A percentile compares a stretch with the other conserved stretches of the same genome.
Evolutionary conservation across 2,113 vertebrate species (phyloP).

Genomic region (Siphamia tubifer): DNA sequence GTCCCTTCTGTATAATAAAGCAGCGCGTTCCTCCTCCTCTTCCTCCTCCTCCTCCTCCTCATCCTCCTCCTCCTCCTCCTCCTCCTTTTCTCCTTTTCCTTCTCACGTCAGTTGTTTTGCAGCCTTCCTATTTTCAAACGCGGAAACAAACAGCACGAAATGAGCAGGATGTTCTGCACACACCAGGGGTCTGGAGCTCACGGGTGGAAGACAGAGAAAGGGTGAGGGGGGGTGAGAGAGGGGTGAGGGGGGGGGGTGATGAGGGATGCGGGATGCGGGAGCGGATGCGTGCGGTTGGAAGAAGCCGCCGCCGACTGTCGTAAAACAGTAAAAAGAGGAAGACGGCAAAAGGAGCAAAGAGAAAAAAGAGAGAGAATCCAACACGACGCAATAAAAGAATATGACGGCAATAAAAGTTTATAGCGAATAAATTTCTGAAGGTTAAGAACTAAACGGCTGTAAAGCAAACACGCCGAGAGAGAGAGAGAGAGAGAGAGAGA

Average conservation of each 20-base stretch:
- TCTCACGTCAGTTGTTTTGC: constrained; percentile 58
- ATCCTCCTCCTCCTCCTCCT: constrained; percentile 2
- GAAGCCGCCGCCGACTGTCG: constrained; percentile 80
- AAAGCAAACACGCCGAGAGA: constrained; percentile 90
- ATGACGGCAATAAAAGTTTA: constrained; percentile 99
- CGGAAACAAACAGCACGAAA: constrained; percentile 77
- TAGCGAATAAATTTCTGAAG: constrained; percentile 99
- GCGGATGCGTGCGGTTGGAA: constrained; percentile 28
- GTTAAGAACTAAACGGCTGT: constrained; percentile 98
- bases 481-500: constrained; percentile 1
- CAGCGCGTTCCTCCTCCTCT: not conserved
- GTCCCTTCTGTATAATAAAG: constrained; percentile 21
- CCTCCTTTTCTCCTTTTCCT: not conserved
- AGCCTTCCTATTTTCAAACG: constrained; percentile 63
- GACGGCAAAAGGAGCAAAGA: constrained; percentile 15
- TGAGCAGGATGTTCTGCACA: constrained; percentile 66
- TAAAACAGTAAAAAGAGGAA: constrained; percentile 76
- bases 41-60: too few species aligned
- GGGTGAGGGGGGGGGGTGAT: constrained; percentile 64
- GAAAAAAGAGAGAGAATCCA: constrained; percentile 82
- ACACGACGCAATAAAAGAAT: constrained; percentile 96
- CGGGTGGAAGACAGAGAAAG: not conserved
- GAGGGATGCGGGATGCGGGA: constrained; percentile 40
- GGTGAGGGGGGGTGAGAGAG: constrained; percentile 37
- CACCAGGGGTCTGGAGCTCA: constrained; percentile 54